Evolutionary conservation across 2,797 vertebrate species (phyloP), one percentile per base, ranked within the genome.

Genomic region (Cryptoblepharus egeriae): DNA sequence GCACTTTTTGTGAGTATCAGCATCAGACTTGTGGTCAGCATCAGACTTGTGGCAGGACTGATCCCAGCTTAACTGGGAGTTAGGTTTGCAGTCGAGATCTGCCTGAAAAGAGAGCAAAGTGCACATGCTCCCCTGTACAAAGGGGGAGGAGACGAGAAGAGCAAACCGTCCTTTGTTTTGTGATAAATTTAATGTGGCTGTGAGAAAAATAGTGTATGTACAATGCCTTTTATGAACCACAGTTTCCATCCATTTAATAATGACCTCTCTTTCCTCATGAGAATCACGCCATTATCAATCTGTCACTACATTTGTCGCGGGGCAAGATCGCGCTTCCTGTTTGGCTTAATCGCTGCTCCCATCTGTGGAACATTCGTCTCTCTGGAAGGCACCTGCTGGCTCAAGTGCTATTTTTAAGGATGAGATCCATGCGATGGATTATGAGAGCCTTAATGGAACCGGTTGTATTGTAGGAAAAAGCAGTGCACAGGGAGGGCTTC

Each of bases 161-260:
- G 37, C 0, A 0, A 92, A 79, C 85, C 90, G 86, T 86, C 87
- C 79, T 94, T 95, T 95, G 90, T 79, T 49, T 93, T 83, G 91
- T 92, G 93, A 93, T 94, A 94, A 93, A 94, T 94, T 95, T 94
- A 95, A 94, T 37, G 24, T 88, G 87, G 88, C 87, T 70, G 67
- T 93, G 92, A 94, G 93, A 91, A 84, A 68, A 42, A n/a, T n/a
- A 42, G 85, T 0, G 0, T 90, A 92, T 90, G 85, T 87, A 83
- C 82, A 88, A 87, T 0, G 49, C 82, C 88, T 94, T 93, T 95
- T 93, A 88, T 72, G 89, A 92, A 91, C 92, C 93, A 92, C 93
- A 93, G 89, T 93, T 95, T 94, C 95, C 92, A 95, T 93, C 87
- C 89, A 92, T 88, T 95, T 94, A 94, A 92, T 95, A 94, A 95